Conservation (phyloP, 92 coral and sea anemone genomes). For the Zoanthus gigantus region DNA sequence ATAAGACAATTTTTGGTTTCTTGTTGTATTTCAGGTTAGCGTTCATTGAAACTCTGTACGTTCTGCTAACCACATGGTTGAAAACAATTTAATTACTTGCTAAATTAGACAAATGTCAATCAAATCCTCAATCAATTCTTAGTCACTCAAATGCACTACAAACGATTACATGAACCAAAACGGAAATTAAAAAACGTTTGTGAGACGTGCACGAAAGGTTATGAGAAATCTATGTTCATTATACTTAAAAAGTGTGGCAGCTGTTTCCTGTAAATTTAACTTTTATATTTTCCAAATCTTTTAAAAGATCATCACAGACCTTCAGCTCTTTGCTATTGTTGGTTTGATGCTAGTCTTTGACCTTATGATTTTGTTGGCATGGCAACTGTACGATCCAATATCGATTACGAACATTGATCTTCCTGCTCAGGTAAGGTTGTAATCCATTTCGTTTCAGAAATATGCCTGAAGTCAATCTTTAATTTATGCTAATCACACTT, state of each 20-base stretch:
- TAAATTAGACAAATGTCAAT: no score
- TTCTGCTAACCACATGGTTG: no score
- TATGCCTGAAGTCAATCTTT: no score
- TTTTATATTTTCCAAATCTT: neutral
- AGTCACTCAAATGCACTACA: no score
- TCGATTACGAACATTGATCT: conserved; percentile 39
- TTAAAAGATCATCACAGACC: conserved; percentile 70
- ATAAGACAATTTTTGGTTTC: no score
- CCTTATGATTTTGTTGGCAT: conserved; percentile 60
- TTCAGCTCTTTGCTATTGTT: conserved; percentile 74
- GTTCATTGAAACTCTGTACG: no score
- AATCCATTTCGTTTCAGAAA: no score
- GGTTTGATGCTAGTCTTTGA: conserved; percentile 71
- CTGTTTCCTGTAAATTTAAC: neutral
- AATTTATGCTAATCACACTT: no score
- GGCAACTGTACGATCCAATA: conserved; percentile 80
- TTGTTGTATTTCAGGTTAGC: no score
- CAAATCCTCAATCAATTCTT: no score
- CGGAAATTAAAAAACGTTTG: neutral
- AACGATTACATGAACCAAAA: no score
- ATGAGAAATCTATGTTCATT: neutral
- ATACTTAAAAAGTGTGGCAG: neutral
- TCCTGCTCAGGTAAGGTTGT: conserved; percentile 50
- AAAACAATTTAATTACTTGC: no score
- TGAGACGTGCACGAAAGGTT: neutral